Evolutionary conservation across 2,888 invertebrate species (phyloP), one percentile per base, ranked within the genome.

Genomic region (Lordiphosa fenestrarum): DNA sequence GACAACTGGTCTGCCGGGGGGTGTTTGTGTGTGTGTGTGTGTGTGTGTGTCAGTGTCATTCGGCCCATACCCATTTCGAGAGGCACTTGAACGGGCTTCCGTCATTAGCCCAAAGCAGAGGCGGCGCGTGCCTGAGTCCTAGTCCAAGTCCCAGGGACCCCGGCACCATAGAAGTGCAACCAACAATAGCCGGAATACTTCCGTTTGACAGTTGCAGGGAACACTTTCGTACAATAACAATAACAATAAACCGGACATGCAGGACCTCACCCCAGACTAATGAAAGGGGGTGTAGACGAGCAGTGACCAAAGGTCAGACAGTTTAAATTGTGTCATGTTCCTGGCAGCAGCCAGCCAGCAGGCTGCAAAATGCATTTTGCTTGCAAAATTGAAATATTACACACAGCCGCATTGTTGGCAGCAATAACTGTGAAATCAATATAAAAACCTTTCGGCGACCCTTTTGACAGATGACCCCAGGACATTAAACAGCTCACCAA

Each of bases 311-410:
- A 64, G 73, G 80, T 82, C 80, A 74, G 53, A 41, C 84, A 69
- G 77, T 80, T 80, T 80, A 84, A 80, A 80, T 76, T 85, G 84
- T 85, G 82, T 76, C 84, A 76, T 70, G 70, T 80, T 47, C 33
- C 36, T 25, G 15, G 10, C 46, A 13, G 46, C 23, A 6, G 25
- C 19, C 19, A 19, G 15, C 12, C 46, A n/a, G 46, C 23, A 4
- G 25, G 21, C 44, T 15, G 15, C 12, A 49, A 10, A 36, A 47
- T 66, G 48, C 37, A 15, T 25, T 75, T 30, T 63, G 15, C 15
- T 30, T 63, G 15, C 15, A 81, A 75, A 85, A 81, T 85, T 84
- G 84, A 84, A 86, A 84, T 86, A 84, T 84, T 86, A 78, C 75
- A 84, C 86, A 68, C 48, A 54, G 41, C 12, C 44, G 49, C 70